Base-by-base conservation (phyloP, 2,888 invertebrate species). In the Meloe dianella region DNA sequence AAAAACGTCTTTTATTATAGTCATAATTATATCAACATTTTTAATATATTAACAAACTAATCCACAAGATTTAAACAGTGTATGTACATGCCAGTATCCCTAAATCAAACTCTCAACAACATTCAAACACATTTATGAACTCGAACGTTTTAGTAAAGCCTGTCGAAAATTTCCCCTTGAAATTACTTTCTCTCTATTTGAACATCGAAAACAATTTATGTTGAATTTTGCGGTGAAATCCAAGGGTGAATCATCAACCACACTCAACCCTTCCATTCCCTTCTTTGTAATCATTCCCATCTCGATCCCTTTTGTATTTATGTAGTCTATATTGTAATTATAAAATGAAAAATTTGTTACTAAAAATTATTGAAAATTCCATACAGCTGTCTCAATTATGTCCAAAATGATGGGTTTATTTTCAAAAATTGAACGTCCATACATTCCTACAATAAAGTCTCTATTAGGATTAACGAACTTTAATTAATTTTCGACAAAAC, bases 381-480 rank as follows among this genome's bases (percentile, higher is more conserved):
- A n/a, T n/a, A n/a, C n/a, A n/a, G n/a, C n/a, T n/a, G n/a, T n/a
- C n/a, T n/a, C n/a, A n/a, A n/a, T n/a, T 20, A 24, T 24, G 20
- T 41, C 38, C 22, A 41, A 7, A n/a, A 41, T 41, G n/a, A 35
- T 35, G 35, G 35, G 35, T 14, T 35, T 10, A 17, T 41, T 32
- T 41, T n/a, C n/a, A n/a, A n/a, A 41, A 41, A 66, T 63, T 57
- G 57, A 66, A 63, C 32, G 51, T 57, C 62, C 63, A 54, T 38
- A 54, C 63, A 56, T 54, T 56, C 63, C 63, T 30, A 66, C 63
- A 61, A 66, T 66, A 41, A 59, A 60, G 20, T 47, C 63, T 64
- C 64, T 64, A 67, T 67, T 64, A 67, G 58, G 61, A 64, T 57
- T 67, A 67, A 64, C 58, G 35, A 64, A 64, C 58, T 64, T 64